Conservation (phyloP, 2,113 vertebrate species). For the Leucopsar rothschildi region DNA sequence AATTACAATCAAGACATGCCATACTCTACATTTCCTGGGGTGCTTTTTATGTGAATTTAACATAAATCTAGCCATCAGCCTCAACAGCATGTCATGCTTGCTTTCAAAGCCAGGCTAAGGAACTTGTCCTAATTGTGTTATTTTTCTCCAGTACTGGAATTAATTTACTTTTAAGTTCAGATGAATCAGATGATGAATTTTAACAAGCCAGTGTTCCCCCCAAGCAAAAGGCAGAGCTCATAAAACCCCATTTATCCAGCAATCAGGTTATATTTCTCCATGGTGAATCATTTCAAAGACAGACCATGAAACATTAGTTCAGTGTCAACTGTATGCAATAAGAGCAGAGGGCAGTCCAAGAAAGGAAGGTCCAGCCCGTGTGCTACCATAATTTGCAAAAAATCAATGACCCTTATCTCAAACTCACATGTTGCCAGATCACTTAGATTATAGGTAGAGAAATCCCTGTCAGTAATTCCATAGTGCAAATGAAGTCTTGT, state of each 20-base stretch:
- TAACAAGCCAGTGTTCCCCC: constrained; percentile 9
- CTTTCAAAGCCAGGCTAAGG: constrained; percentile 13
- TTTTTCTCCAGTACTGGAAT: constrained; percentile 33
- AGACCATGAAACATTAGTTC: not conserved
- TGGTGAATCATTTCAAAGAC: constrained; percentile 22
- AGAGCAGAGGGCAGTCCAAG: not conserved
- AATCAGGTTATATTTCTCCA: constrained; percentile 27
- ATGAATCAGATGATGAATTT: constrained; percentile 57
- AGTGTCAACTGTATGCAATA: not conserved
- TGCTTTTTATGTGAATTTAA: constrained; percentile 8
- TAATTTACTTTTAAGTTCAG: constrained; percentile 54
- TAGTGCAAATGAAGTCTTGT: not conserved
- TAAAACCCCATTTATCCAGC: constrained; percentile 11
- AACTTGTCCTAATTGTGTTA: constrained; percentile 37
- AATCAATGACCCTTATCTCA: not conserved
- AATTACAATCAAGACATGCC: not conserved
- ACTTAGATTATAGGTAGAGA: not conserved
- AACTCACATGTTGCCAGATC: not conserved
- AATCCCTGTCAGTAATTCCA: not conserved
- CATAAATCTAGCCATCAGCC: constrained; percentile 14
- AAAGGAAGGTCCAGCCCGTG: not conserved
- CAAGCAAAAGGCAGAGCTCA: constrained; percentile 18
- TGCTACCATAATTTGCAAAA: not conserved
- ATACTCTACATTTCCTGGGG: not conserved
- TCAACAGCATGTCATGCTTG: not conserved